phyloP scores from a whole-genome alignment of 2,113 vertebrate species.

The Edolisoma coerulescens region DNA sequence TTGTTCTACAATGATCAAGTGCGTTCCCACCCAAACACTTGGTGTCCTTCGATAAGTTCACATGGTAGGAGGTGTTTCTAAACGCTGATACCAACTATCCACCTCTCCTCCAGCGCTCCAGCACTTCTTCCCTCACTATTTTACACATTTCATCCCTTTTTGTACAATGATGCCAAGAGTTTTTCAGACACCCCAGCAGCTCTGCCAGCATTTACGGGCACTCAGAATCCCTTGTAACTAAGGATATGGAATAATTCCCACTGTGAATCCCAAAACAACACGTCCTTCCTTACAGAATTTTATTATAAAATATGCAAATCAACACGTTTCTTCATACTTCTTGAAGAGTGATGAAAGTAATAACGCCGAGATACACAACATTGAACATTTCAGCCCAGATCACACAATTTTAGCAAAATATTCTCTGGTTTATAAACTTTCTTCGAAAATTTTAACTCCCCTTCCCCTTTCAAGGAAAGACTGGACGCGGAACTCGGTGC shows the following conservation, averaged over 20 bases:
- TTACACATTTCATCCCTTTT: background rate
- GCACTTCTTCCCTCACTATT: background rate
- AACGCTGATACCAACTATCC: background rate
- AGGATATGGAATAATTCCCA: background rate
- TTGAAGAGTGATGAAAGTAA: accelerated
- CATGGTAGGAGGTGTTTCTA: background rate
- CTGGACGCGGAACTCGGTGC: background rate
- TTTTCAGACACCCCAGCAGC: too few relatives aligned
- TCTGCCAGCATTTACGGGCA: background rate
- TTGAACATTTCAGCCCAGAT: too few relatives aligned
- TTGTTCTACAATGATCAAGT: background rate
- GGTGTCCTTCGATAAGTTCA: background rate
- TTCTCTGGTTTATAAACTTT: accelerated
- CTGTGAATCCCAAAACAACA: accelerated
- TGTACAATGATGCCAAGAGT: too few relatives aligned
- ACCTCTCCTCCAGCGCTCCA: background rate
- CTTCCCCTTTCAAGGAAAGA: too few relatives aligned
- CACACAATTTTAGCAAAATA: background rate
- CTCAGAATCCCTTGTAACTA: accelerated
- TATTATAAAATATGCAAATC: accelerated
- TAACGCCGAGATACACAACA: background rate
- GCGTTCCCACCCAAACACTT: accelerated
- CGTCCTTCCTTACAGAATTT: accelerated
- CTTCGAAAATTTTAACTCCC: too few relatives aligned
- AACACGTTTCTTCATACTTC: accelerated